Conservation (phyloP, 2,888 invertebrate species). For the Melieria omissa region DNA sequence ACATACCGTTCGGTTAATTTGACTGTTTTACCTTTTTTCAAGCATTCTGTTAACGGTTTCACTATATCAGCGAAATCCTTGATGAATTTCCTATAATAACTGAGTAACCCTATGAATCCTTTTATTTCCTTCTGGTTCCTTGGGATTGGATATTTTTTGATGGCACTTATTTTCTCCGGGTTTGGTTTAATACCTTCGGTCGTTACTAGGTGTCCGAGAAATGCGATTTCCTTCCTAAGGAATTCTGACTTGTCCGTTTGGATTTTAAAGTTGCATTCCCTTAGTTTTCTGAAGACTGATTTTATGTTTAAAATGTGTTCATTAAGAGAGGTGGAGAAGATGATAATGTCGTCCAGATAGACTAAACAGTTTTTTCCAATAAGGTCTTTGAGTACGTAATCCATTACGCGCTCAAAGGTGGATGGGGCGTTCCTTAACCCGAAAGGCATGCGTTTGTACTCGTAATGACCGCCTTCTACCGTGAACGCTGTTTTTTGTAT, state of each 20-base stretch:
- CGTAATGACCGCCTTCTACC: constrained; percentile 45
- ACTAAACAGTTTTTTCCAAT: constrained; percentile 36
- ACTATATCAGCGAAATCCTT: constrained; percentile 33
- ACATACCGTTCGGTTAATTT: constrained; percentile 34
- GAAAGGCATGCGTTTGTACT: constrained; percentile 48
- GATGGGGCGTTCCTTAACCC: constrained; percentile 44
- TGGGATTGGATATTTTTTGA: constrained; percentile 24
- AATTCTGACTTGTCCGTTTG: constrained; percentile 6
- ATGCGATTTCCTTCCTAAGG: neutral
- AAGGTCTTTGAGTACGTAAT: constrained; percentile 45
- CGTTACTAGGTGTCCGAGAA: constrained; percentile 15
- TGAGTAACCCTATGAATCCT: constrained; percentile 28
- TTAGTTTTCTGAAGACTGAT: constrained; percentile 46
- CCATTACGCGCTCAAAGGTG: constrained; percentile 49
- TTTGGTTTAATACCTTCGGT: constrained; percentile 30
- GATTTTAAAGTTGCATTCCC: constrained; percentile 21
- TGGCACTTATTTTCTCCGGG: constrained; percentile 23
- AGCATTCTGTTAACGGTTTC: constrained; percentile 32
- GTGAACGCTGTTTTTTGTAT: neutral
- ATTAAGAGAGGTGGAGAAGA: constrained; percentile 8
- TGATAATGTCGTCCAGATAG: constrained; percentile 15
- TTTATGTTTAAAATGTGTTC: constrained; percentile 35
- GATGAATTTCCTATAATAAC: constrained; percentile 27
- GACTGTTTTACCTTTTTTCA: constrained; percentile 32
- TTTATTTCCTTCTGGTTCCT: constrained; percentile 30